Percentiles rank a stretch among this genome's conserved stretches.
Conservation (phyloP, 2,888 invertebrate species). For the Clunio marinus region DNA sequence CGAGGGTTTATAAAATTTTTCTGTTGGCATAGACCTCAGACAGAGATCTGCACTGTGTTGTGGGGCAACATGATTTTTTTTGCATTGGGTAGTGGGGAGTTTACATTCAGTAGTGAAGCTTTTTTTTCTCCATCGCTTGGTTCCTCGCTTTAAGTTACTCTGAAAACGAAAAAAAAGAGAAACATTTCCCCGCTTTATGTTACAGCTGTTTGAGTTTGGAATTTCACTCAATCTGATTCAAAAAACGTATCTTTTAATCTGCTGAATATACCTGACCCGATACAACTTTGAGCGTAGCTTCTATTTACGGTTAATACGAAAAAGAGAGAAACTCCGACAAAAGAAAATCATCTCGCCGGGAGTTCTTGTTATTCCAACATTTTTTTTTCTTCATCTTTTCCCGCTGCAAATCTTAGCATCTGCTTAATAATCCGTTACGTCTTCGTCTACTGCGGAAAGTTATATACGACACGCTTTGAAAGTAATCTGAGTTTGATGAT, state of each 20-base stretch:
- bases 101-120: too few species aligned
- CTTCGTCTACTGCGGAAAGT: not conserved
- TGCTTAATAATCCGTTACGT: not conserved
- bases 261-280: conserved; percentile 22
- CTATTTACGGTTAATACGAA: not conserved
- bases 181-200: not conserved
- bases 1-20: conserved; percentile 30
- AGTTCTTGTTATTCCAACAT: too few species aligned
- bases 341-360: conserved; percentile 8
- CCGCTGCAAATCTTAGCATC: conserved; percentile 1
- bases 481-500: not conserved
- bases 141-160: not conserved
- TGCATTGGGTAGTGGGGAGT: not conserved
- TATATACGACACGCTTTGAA: conserved; percentile 1
- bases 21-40: not conserved
- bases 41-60: conserved; percentile 11
- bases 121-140: conserved; percentile 1
- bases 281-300: conserved; percentile 1
- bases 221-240: not conserved
- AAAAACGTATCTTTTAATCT: not conserved
- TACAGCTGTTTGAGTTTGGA: not conserved
- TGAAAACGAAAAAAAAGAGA: not conserved
- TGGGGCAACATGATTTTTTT: conserved; percentile 10
- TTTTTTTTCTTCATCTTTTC: conserved; percentile 2
- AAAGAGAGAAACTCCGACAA: not conserved